Conservation (phyloP, 1,140 invertebrate species). For the Bombus polaris region DNA sequence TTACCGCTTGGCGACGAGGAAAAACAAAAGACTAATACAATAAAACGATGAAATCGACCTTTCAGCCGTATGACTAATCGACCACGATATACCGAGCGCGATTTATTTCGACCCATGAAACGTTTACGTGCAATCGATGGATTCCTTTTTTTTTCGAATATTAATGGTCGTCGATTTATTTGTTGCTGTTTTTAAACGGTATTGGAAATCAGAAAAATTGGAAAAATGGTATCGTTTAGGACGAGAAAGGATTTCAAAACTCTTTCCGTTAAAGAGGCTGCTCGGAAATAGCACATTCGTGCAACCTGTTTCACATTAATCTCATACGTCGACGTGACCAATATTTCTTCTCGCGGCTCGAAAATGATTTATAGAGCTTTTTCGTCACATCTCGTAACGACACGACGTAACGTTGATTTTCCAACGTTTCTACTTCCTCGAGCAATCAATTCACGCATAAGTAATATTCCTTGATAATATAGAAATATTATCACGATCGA, state of each 20-base stretch:
- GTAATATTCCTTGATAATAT: too few species aligned
- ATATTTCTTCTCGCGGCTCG: background rate
- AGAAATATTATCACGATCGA: background rate
- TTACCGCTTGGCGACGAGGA: background rate
- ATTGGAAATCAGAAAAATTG: background rate
- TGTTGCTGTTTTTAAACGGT: background rate
- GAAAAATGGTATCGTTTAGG: background rate
- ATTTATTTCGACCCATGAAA: constrained; percentile 34
- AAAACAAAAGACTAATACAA: constrained; percentile 29
- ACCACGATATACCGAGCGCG: background rate
- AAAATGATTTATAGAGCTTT: background rate
- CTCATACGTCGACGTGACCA: background rate
- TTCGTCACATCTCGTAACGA: constrained; percentile 4
- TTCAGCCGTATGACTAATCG: constrained; percentile 35
- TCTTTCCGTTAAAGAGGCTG: background rate
- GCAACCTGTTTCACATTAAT: background rate
- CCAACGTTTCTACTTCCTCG: background rate
- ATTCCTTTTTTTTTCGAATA: background rate
- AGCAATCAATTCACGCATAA: background rate
- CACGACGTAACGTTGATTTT: too few species aligned
- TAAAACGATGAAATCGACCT: constrained; percentile 28
- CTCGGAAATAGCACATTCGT: background rate
- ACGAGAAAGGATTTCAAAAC: background rate
- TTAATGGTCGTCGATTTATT: background rate
- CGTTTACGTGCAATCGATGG: background rate